Evolutionary conservation across 1,140 invertebrate species (phyloP).

Genomic region (Colletes latitarsis): DNA sequence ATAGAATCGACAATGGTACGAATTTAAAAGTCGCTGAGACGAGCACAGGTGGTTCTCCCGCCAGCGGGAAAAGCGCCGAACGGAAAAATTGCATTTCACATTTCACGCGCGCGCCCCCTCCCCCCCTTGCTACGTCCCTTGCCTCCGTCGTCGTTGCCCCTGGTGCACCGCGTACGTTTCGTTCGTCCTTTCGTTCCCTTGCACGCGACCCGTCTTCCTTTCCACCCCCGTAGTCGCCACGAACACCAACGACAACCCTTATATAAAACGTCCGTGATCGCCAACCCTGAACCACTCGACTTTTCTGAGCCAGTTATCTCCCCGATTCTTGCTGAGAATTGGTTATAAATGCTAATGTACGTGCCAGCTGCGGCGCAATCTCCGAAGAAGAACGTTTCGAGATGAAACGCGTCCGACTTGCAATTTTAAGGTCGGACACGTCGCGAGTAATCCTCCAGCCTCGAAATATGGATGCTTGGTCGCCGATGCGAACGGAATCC

Average conservation of each 20-base stretch:
- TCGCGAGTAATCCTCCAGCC: neutral
- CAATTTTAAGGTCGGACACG: slow-evolving; percentile 36
- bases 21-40: slow-evolving; percentile 79
- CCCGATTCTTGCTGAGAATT: slow-evolving; percentile 67
- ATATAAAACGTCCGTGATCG: slow-evolving; percentile 29
- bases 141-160: neutral
- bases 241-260: neutral
- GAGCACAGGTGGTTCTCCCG: slow-evolving; percentile 72
- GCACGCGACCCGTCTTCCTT: neutral
- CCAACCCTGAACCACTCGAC: slow-evolving; percentile 22
- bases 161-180: slow-evolving; percentile 14
- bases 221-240: neutral
- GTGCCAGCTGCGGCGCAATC: slow-evolving; percentile 52
- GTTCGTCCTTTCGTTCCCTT: neutral
- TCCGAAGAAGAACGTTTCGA: slow-evolving; percentile 11
- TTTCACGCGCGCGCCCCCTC: neutral
- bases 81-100: slow-evolving; percentile 77
- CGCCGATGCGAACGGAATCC: neutral
- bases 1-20: slow-evolving; percentile 77
- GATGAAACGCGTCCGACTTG: slow-evolving; percentile 20
- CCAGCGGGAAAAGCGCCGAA: slow-evolving; percentile 66
- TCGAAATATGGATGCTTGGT: neutral
- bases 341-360: slow-evolving; percentile 78
- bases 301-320: slow-evolving; percentile 60
- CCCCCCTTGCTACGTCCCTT: neutral